Evolutionary conservation across 2,113 vertebrate genomes (phyloP).

Genomic region (Aphyosemion australe): DNA sequence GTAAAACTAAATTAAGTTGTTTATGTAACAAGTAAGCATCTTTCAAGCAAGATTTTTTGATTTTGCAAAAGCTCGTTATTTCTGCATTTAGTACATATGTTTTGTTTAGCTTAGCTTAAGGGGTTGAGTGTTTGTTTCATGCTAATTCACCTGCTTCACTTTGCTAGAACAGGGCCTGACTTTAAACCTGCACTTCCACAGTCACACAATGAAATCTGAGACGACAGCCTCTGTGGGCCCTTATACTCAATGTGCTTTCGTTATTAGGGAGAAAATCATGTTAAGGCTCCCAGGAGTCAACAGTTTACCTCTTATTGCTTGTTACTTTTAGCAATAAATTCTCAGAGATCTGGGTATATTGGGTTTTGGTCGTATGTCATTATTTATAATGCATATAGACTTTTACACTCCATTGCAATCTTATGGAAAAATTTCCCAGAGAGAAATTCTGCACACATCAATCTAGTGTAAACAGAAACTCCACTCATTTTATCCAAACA

Average conservation of each 20-base stretch:
- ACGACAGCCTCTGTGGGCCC: conserved; percentile 55
- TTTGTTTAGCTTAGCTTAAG: conserved; percentile 1
- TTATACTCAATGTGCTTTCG: conserved; percentile 54
- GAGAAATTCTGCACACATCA: too few relatives aligned
- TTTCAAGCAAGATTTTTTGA: neutral
- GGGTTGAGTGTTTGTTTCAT: conserved; percentile 23
- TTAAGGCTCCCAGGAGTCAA: conserved; percentile 44
- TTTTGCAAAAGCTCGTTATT: too few relatives aligned
- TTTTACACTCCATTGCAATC: too few relatives aligned
- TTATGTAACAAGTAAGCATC: neutral
- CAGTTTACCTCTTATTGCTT: conserved; percentile 39
- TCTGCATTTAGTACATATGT: neutral
- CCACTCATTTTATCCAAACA: too few relatives aligned
- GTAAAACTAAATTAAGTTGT: neutral
- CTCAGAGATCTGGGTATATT: too few relatives aligned
- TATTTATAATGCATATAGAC: too few relatives aligned
- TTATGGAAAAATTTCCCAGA: too few relatives aligned
- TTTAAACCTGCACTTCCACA: conserved; percentile 62
- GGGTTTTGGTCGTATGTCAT: too few relatives aligned
- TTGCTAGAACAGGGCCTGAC: conserved; percentile 35
- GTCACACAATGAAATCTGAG: conserved; percentile 55
- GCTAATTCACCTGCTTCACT: conserved; percentile 46
- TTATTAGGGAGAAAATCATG: conserved; percentile 20
- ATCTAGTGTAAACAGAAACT: too few relatives aligned
- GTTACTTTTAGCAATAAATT: conserved; percentile 21